Evolutionary conservation across 2,113 vertebrate species (phyloP).

Genomic region (Oreotragus oreotragus): DNA sequence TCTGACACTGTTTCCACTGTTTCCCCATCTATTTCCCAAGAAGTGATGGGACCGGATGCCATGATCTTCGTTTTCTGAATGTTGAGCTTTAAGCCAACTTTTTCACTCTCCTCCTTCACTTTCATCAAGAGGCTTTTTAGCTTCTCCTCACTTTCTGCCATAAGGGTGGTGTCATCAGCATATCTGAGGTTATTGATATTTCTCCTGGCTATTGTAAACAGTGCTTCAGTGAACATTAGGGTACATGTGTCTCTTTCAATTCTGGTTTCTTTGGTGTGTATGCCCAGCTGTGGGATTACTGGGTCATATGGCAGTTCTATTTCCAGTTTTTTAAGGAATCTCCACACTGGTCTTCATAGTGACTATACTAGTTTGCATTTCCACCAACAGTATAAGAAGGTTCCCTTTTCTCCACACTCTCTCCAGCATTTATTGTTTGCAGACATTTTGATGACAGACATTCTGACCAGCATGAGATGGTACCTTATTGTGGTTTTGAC

Average conservation of each 20-base stretch:
- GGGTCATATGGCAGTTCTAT: not conserved
- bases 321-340: not conserved
- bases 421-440: not conserved
- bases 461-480: not conserved
- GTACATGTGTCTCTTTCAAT: not conserved
- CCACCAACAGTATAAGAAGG: not conserved
- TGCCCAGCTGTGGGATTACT: not conserved
- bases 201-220: not conserved
- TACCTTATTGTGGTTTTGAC: not conserved
- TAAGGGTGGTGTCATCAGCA: no score
- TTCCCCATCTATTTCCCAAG: no score
- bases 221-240: not conserved
- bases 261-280: not conserved
- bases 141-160: no score
- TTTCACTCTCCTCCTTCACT: no score
- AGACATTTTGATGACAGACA: not conserved
- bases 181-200: no score
- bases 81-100: no score
- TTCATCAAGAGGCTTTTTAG: no score
- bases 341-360: not conserved
- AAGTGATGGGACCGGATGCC: no score
- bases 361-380: not conserved
- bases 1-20: no score
- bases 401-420: not conserved
- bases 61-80: no score